Base-by-base conservation (phyloP, 35 echinoderm and acorn worm species). In the Patiria miniata region DNA sequence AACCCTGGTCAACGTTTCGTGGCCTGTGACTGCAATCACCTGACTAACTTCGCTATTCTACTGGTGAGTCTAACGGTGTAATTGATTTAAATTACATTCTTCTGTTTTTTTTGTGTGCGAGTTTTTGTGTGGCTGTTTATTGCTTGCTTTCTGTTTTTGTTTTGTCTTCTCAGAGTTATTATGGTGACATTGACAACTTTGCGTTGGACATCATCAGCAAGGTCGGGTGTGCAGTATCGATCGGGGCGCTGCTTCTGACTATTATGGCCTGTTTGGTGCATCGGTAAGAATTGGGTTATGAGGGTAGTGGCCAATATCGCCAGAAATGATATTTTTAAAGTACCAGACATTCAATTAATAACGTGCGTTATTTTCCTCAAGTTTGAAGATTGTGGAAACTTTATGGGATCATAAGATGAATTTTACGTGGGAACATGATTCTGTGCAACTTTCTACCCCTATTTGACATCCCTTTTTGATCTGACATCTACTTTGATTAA, bases 31-130 rank as follows among this genome's bases (percentile, higher is more conserved):
- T 84, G 82, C 34, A 52, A 84, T 84, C 82, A 84, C 39, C 53
- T 84, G 18, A 84, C 82, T 18, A 84, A 33, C 39, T 84, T 84
- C 58, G 82, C 82, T 12, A 44, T 84, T 84, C 52, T 84, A 8
- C 36, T 84, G 26, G 82, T 84, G 51, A 57, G 22, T 1, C 15
- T n/a, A 1, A 8, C 15, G 15, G 15, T 1, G 15, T 57, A 2
- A n/a, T 57, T 14, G 22, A 57, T 14, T 57, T 14, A n/a, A 14
- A n/a, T 57, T 57, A 14, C 19, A 7, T 60, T 60, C 28, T 60
- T 18, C 14, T n/a, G n/a, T n/a, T n/a, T n/a, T n/a, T 26, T 5
- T 60, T 18, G 57, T 26, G 19, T n/a, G 28, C 18, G 9, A 26
- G 15, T 26, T 26, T 7, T 60, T 7, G 57, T 60, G 19, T 17